These are phyloP conservation scores for Patella caerulea DNA, from an alignment of 2,888 invertebrate genomes.

Conservation along the genomic window DNA sequence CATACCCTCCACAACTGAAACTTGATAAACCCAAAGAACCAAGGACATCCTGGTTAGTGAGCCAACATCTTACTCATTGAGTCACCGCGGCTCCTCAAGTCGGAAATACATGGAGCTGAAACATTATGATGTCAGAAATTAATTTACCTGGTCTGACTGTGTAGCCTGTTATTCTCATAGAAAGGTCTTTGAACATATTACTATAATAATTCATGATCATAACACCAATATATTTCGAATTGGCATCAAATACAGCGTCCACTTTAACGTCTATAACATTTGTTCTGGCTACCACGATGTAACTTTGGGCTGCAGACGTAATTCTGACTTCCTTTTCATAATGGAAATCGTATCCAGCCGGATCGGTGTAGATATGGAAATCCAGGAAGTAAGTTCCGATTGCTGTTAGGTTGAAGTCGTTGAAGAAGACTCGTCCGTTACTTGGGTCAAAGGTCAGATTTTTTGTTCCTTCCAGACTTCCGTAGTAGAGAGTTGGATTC, in stretches of 20 bases:
- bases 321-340: slow-evolving; percentile 17
- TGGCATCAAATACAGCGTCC: slow-evolving; percentile 22
- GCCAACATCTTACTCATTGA: no score
- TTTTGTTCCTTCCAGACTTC: slow-evolving; percentile 27
- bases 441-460: slow-evolving; percentile 26
- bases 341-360: slow-evolving; percentile 27
- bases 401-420: slow-evolving; percentile 25
- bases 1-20: no score
- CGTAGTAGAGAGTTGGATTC: slow-evolving; percentile 31
- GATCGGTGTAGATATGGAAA: slow-evolving; percentile 30
- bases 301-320: slow-evolving; percentile 21
- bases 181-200: slow-evolving; percentile 6
- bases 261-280: slow-evolving; percentile 31
- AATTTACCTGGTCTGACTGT: slow-evolving; percentile 27
- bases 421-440: slow-evolving; percentile 29
- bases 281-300: slow-evolving; percentile 25
- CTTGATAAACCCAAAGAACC: no score
- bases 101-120: no score
- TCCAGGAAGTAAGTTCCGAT: slow-evolving; percentile 33
- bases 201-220: slow-evolving; percentile 28
- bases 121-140: no score
- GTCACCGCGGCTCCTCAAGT: no score
- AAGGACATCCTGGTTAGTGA: no score
- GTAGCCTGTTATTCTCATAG: slow-evolving; percentile 18
- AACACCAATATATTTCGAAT: slow-evolving; percentile 27